Base-by-base conservation (phyloP, 2,113 vertebrate genomes). In the Urocynchramus pylzowi region DNA sequence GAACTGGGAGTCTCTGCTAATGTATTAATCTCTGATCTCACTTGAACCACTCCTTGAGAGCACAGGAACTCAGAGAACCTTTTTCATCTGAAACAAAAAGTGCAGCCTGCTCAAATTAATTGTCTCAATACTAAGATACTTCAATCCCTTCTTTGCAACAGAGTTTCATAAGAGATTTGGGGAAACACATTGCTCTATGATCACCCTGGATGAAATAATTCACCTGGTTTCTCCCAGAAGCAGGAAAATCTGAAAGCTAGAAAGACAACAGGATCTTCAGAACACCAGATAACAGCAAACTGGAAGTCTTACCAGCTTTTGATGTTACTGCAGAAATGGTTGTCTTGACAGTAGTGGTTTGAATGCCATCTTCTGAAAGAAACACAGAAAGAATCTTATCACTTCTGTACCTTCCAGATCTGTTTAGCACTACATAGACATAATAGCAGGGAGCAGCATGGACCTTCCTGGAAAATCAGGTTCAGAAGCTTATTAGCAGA, bases 261-360 rank as follows among this genome's bases (percentile, higher is more conserved):
- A 53, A 49, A 63, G 52, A 47, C 47, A 84, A 59, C 9, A 23
- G 6, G 35, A 88, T 14, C 22, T 83, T 70, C 42, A 75, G 47
- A 84, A 83, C 50, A 65, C 7, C 52, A 84, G 50, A 19, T 22
- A 92, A 84, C 11, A 70, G 21, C 7, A 20, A 86, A 79, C 24
- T 54, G n/a, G 53, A 90, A 63, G 6, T 9, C 93, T 95, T 96
- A 97, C 97, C 94, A n/a, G 41, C 3, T 76, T 28, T 23, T 49
- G 9, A 1, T 31, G 27, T 13, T 71, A 13, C 8, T 75, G 63
- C 0, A 90, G 52, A 3, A 75, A 2, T 0, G 1, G 3, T 2
- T 83, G 47, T 0, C 7, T 0, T 19, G 67, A 12, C 1, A 2
- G 2, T 11, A 56, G 4, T 4, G 20, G 0, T 0, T 70, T 8